Percentiles rank a stretch among this genome's conserved stretches.
phyloP scores from a whole-genome alignment of 2,113 vertebrate species.

The Ranitomeya variabilis region DNA sequence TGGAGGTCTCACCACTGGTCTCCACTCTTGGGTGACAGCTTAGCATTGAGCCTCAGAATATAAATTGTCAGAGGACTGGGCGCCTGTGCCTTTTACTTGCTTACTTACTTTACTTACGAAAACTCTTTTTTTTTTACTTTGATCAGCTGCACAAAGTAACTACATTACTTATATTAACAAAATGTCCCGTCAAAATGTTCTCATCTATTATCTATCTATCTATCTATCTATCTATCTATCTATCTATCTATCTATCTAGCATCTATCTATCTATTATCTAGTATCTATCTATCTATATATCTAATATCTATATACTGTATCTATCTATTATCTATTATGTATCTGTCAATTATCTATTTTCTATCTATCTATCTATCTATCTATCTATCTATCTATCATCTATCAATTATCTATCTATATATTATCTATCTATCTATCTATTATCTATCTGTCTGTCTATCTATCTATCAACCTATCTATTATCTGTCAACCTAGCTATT shows the following conservation, averaged over 20 bases:
- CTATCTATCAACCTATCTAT: neutral
- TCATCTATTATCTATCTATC: neutral
- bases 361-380: too few relatives aligned
- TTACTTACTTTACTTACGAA: too few relatives aligned
- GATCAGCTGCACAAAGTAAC: neutral
- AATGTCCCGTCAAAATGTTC: neutral
- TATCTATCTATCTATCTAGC: conserved; percentile 4
- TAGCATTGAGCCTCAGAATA: neutral
- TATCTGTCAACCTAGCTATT: neutral
- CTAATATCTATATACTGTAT: neutral
- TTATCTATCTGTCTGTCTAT: neutral
- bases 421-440: too few relatives aligned
- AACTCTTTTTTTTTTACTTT: neutral
- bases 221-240: conserved; percentile 17
- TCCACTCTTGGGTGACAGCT: neutral
- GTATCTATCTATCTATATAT: neutral
- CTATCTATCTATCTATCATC: too few relatives aligned
- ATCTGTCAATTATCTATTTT: too few relatives aligned
- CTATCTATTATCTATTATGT: neutral
- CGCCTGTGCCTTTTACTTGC: neutral
- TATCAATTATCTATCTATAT: too few relatives aligned
- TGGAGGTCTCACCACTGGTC: neutral
- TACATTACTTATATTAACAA: neutral
- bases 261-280: neutral
- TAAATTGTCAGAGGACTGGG: neutral